Percentiles rank a stretch among this genome's conserved stretches.
Evolutionary conservation across 2,797 vertebrate genomes (phyloP).

Genomic region (Platalea minor): DNA sequence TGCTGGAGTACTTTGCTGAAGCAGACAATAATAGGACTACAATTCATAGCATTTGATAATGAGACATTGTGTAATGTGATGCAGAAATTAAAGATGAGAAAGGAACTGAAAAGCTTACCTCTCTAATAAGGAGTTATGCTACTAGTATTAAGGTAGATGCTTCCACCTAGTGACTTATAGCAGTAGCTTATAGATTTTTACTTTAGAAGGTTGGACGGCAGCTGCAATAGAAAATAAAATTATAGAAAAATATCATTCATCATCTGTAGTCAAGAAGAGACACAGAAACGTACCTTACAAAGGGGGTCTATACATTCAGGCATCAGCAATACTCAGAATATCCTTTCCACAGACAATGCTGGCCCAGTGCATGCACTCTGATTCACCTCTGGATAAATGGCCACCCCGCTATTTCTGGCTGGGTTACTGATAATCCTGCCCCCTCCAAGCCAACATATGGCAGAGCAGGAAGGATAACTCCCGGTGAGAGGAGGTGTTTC

Average conservation of each 20-base stretch:
- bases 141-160: constrained; percentile 38
- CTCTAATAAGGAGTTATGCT: not conserved
- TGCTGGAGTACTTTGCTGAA: not conserved
- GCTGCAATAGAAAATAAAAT: not conserved
- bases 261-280: not conserved
- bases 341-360: not conserved
- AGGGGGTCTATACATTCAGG: not conserved
- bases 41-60: not conserved
- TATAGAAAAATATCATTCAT: not conserved
- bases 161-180: constrained; percentile 40
- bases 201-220: not conserved
- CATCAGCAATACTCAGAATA: not conserved
- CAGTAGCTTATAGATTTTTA: constrained; percentile 24
- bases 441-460: not conserved
- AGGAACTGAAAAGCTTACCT: not conserved
- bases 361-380: not conserved
- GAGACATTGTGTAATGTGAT: not conserved
- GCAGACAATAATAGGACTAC: not conserved
- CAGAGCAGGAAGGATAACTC: not conserved
- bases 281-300: not conserved
- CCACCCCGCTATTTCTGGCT: not conserved
- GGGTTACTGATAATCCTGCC: not conserved
- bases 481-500: not conserved
- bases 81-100: constrained; percentile 27
- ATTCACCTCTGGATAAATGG: not conserved